Evolutionary conservation across 2,888 invertebrate genomes (phyloP).

Genomic region (Polydrusus tereticollis): DNA sequence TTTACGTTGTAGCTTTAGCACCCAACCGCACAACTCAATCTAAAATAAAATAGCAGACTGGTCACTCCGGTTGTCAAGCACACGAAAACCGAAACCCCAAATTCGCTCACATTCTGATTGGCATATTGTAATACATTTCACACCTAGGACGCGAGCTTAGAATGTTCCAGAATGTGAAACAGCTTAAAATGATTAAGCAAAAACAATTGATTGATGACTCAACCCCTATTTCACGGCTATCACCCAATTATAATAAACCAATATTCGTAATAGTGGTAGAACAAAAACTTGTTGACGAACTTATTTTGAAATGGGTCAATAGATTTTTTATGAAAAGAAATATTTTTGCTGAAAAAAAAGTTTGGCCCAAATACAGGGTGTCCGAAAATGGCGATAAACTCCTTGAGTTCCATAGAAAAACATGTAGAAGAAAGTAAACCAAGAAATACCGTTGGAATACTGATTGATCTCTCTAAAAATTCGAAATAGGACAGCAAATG

Average conservation of each 20-base stretch:
- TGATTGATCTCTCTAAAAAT: too few species aligned
- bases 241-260: background rate
- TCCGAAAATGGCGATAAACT: too few species aligned
- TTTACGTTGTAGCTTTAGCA: background rate
- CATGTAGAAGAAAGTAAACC: too few species aligned
- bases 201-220: constrained; percentile 4
- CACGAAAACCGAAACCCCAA: background rate
- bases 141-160: background rate
- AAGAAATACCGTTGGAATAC: too few species aligned
- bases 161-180: background rate
- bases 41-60: background rate
- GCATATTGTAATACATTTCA: background rate
- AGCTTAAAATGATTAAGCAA: background rate
- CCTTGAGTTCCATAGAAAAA: too few species aligned
- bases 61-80: background rate
- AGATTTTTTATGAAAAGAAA: too few species aligned
- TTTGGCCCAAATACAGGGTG: too few species aligned
- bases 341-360: too few species aligned
- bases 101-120: background rate
- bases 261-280: background rate
- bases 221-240: background rate
- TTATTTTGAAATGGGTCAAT: background rate
- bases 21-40: background rate
- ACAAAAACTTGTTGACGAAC: constrained; percentile 8
- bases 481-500: too few species aligned